These are phyloP conservation scores for Pollicipes pollicipes DNA, from an alignment of 1,140 invertebrate genomes.

Conservation along the genomic window DNA sequence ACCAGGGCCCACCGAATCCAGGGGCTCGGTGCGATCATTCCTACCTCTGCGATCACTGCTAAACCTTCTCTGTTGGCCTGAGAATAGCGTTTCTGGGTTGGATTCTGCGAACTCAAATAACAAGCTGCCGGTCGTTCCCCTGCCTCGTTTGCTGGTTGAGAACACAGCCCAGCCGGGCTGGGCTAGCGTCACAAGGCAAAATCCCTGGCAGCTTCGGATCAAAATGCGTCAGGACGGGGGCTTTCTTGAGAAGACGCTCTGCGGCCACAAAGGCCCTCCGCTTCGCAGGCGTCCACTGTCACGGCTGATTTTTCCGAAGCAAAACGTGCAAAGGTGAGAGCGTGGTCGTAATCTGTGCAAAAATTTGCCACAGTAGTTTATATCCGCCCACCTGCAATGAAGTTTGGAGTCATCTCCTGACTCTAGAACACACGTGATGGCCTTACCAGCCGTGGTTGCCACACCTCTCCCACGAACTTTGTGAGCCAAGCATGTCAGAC, in stretches of 20 bases:
- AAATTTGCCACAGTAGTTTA: not conserved
- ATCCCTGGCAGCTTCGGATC: not conserved
- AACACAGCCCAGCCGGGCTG: not conserved
- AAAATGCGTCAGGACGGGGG: not conserved
- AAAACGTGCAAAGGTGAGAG: not conserved
- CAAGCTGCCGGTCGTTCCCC: not conserved
- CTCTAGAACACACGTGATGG: not conserved
- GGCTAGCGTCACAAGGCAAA: not conserved
- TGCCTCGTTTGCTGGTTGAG: not conserved
- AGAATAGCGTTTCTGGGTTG: too few relatives aligned
- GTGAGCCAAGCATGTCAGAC: not conserved
- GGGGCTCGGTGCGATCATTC: too few relatives aligned
- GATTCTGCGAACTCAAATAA: not conserved
- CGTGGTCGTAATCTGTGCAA: not conserved
- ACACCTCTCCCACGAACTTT: not conserved
- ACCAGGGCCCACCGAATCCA: too few relatives aligned
- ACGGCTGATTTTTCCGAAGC: not conserved
- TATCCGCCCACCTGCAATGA: too few relatives aligned
- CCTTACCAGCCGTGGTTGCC: not conserved
- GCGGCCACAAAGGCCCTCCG: not conserved
- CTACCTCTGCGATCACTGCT: not conserved
- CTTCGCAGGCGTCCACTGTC: not conserved
- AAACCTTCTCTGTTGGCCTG: not conserved
- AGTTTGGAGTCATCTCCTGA: not conserved
- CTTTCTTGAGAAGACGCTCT: not conserved